Evolutionary conservation across 2,888 invertebrate species (phyloP), one percentile per base, ranked within the genome.

Genomic region (Dryadula phaetusa): DNA sequence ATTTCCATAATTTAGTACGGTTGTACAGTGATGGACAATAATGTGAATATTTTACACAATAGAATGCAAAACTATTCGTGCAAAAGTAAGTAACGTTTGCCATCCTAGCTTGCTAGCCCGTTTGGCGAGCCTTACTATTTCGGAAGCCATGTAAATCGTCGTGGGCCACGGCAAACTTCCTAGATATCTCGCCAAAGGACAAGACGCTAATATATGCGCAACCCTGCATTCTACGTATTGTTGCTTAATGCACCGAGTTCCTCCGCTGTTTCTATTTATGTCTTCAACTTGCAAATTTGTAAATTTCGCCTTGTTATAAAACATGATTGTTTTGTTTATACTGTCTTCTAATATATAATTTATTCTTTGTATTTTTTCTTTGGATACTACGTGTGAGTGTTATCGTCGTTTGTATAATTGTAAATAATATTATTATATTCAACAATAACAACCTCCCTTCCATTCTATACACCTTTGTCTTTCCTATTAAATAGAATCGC

Each of bases 181-280:
- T 82, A 87, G 88, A 90, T 87, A 89, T 86, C 89, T 88, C 81
- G 85, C 88, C 85, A 87, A 88, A 89, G 91, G 92, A 92, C 91
- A 88, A 90, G 90, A 90, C 88, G 90, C 82, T 92, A 92, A 92
- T 92, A 85, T 91, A 92, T 92, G 88, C 87, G 88, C 87, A 87
- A 88, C 88, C 85, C 87, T 84, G 87, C 85, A 85, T 83, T 83
- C 81, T 82, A 85, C 86, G 87, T 88, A 88, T 91, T 90, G 89
- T 88, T 84, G 84, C 82, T 85, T 88, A 88, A 88, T 89, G 88
- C 83, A 78, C 75, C 75, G 82, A 88, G 86, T 88, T 89, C 82
- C 85, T 84, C 83, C 80, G 76, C 80, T 82, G 82, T 82, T 82
- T 83, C 83, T 86, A 84, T 88, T 90, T 88, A 85, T 82, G 83